Conservation (phyloP, 2,113 vertebrate species). For the Charina bottae region DNA sequence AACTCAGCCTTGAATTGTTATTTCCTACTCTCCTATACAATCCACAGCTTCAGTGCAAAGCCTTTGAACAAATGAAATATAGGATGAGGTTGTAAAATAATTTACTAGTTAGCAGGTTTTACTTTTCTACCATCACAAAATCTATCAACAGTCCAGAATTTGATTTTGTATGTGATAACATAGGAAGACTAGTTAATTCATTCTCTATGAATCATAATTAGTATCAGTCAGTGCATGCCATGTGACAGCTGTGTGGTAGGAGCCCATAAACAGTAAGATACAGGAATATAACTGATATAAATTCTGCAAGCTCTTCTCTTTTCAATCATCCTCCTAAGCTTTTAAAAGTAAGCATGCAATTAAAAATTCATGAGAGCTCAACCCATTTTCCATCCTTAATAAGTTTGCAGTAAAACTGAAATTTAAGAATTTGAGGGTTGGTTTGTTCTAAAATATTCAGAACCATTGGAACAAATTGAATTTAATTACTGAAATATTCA, state of each 20-base stretch:
- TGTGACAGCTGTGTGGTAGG: background rate
- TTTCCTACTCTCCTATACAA: background rate
- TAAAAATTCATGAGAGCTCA: constrained; percentile 36
- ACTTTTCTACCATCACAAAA: background rate
- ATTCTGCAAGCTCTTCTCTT: constrained; percentile 23
- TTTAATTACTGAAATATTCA: background rate
- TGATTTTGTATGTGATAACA: background rate
- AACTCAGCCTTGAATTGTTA: background rate
- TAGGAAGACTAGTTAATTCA: background rate
- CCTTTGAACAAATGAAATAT: background rate
- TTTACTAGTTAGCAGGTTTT: background rate
- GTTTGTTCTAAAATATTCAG: background rate
- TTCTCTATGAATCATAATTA: constrained; percentile 4
- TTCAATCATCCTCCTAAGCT: background rate
- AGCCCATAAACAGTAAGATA: background rate
- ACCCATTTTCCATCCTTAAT: constrained; percentile 7
- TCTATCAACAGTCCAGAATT: background rate
- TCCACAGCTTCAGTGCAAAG: background rate
- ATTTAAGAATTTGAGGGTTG: constrained; percentile 3
- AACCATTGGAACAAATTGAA: background rate
- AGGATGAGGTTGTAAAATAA: background rate
- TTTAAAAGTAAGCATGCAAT: constrained; percentile 14
- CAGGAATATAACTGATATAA: background rate
- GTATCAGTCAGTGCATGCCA: background rate
- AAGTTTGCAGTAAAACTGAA: constrained; percentile 5